A percentile compares a stretch with the other conserved stretches of the same genome.
Conservation (phyloP, 1,140 invertebrate genomes). For the Adelges cooleyi region DNA sequence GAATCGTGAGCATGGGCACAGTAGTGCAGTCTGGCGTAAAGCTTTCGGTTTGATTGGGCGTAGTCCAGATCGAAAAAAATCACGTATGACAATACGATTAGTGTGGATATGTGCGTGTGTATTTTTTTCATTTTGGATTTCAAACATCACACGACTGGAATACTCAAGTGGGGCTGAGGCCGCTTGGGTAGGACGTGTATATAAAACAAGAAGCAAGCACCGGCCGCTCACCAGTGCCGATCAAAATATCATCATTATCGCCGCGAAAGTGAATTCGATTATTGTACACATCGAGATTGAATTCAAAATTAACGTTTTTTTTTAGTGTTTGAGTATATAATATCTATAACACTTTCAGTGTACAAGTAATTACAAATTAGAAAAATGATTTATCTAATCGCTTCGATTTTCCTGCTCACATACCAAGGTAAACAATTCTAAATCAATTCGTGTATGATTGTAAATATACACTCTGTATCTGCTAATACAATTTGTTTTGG, state of each 20-base stretch:
- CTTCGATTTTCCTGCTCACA: background rate
- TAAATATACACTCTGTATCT: too few relatives aligned
- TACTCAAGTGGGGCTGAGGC: slow-evolving; percentile 26
- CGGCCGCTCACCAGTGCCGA: slow-evolving; percentile 24
- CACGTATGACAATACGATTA: slow-evolving; percentile 3
- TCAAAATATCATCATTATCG: slow-evolving; percentile 3
- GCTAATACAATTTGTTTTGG: too few relatives aligned
- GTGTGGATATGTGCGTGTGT: background rate
- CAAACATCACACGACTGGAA: slow-evolving; percentile 14
- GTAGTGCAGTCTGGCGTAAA: background rate
- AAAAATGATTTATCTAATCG: slow-evolving; percentile 2
- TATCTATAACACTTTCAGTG: too few relatives aligned
- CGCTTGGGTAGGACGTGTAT: slow-evolving; percentile 17
- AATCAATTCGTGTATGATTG: too few relatives aligned
- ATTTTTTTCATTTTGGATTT: slow-evolving; percentile 6
- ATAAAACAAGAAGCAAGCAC: slow-evolving; percentile 23
- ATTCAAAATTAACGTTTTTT: too few relatives aligned
- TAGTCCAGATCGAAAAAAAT: slow-evolving; percentile 22
- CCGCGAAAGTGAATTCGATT: slow-evolving; percentile 17
- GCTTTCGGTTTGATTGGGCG: slow-evolving; percentile 6
- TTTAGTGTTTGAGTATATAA: too few relatives aligned
- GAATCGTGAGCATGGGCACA: too few relatives aligned
- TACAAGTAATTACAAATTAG: too few relatives aligned
- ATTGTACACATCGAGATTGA: background rate
- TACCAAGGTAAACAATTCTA: slow-evolving; percentile 22